phyloP scores from a whole-genome alignment of 1,140 invertebrate species.

The Bilobella aurantiaca region DNA sequence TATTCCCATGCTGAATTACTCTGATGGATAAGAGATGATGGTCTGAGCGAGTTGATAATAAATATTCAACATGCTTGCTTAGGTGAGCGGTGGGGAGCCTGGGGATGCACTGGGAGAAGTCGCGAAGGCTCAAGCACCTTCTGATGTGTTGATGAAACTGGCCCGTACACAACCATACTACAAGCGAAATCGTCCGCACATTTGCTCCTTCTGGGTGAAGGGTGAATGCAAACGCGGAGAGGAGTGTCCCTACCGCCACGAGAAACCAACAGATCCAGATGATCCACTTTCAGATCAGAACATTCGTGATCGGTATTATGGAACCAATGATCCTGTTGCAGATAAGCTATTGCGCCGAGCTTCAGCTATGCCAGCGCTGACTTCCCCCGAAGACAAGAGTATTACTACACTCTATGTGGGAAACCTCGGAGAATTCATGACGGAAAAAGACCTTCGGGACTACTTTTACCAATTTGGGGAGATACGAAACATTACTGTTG shows the following conservation, averaged over 20 bases:
- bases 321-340: constrained; percentile 96
- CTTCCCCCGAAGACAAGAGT: constrained; percentile 87
- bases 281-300: constrained; percentile 98
- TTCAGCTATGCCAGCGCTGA: constrained; percentile 85
- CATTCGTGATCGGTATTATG: constrained; percentile 97
- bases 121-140: constrained; percentile 46
- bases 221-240: constrained; percentile 97
- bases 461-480: constrained; percentile 99
- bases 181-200: constrained; percentile 95
- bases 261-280: constrained; percentile 98
- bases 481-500: constrained; percentile 83
- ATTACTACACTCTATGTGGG: constrained; percentile 96
- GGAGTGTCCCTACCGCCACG: constrained; percentile 98
- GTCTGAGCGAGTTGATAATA: background rate
- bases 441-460: constrained; percentile 80
- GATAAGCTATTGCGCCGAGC: constrained; percentile 91
- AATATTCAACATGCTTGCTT: constrained; percentile 14
- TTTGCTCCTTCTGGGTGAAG: constrained; percentile 99
- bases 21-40: background rate
- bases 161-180: constrained; percentile 97
- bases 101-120: constrained; percentile 43
- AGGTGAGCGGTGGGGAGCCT: constrained; percentile 44
- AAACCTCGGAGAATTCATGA: constrained; percentile 77
- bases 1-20: too few species aligned
- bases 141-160: constrained; percentile 83